These are phyloP conservation scores for Porites australiensis DNA, from an alignment of 64 coral and sea anemone species.

Conservation along the genomic window DNA sequence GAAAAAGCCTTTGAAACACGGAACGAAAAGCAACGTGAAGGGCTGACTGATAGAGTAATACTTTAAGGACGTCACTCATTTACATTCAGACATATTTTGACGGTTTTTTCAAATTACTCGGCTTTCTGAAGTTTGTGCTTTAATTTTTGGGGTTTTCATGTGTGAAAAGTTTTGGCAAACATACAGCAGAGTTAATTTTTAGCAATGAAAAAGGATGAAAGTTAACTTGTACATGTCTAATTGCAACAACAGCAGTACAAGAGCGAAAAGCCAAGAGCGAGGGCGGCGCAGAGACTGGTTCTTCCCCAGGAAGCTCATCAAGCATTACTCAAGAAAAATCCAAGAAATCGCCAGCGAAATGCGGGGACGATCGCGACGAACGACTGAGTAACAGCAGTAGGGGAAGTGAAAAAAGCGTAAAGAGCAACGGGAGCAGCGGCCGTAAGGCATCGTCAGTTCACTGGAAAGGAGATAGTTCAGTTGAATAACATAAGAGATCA, in stretches of 20 bases:
- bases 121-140: background rate
- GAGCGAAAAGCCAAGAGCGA: constrained; percentile 36
- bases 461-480: background rate
- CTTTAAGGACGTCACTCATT: background rate
- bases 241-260: constrained; percentile 20
- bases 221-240: background rate
- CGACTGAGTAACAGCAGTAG: background rate
- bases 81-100: constrained; percentile 10
- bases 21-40: no score
- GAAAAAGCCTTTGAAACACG: no score
- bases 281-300: background rate
- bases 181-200: no score
- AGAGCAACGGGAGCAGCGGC: background rate
- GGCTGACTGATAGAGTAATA: no score
- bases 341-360: background rate
- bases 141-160: background rate
- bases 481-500: background rate
- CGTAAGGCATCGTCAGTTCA: background rate
- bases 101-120: background rate
- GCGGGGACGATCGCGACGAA: background rate
- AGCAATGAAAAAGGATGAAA: no score
- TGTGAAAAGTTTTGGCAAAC: no score
- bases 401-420: background rate
- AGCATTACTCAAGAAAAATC: background rate
- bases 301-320: constrained; percentile 1